phyloP scores from a whole-genome alignment of 2,888 invertebrate species.

The Polyommatus icarus region DNA sequence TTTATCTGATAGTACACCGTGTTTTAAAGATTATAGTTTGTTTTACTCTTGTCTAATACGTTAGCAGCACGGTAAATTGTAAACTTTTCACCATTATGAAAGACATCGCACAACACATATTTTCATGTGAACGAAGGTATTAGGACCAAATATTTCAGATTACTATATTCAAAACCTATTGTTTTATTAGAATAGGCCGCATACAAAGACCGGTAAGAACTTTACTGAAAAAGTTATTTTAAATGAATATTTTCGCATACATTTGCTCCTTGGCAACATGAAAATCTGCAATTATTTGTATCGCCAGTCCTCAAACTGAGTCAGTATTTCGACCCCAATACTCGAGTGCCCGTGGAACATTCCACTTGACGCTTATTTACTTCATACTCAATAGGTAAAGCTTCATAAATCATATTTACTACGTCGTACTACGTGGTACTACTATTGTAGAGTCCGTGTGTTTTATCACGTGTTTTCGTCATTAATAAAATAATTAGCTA shows the following conservation, averaged over 20 bases:
- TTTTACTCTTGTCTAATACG: too few species aligned
- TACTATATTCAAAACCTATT: too few species aligned
- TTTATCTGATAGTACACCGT: too few species aligned
- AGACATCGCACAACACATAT: too few species aligned
- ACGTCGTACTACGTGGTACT: background rate
- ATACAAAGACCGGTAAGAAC: too few species aligned
- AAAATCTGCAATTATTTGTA: background rate
- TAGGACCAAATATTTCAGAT: too few species aligned
- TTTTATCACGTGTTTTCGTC: background rate
- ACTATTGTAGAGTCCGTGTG: background rate
- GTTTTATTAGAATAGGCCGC: too few species aligned
- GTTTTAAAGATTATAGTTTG: too few species aligned
- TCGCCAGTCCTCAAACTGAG: background rate
- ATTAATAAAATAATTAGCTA: too few species aligned
- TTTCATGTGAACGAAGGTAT: too few species aligned
- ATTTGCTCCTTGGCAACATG: background rate
- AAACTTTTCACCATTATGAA: too few species aligned
- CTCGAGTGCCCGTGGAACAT: background rate
- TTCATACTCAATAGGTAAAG: background rate
- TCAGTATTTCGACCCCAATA: background rate
- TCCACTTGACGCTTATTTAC: background rate
- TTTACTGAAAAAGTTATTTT: background rate
- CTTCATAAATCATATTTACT: background rate
- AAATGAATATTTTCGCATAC: background rate
- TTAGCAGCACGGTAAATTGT: too few species aligned